Percentiles rank a stretch among this genome's conserved stretches.
phyloP scores from a whole-genome alignment of 2,113 vertebrate genomes.

The Microcebus tavaratra region DNA sequence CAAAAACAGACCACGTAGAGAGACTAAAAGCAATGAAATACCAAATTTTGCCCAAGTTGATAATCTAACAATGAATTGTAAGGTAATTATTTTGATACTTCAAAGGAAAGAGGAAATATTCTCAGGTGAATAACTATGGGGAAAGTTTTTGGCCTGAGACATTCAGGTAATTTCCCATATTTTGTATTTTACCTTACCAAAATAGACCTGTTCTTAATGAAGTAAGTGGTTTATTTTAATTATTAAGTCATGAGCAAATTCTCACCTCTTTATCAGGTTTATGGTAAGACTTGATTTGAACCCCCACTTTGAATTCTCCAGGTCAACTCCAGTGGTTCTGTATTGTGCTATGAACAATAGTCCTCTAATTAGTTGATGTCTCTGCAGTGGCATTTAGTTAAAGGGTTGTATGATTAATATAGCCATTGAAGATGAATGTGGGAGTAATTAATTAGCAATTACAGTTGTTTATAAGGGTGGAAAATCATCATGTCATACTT shows the following conservation, averaged over 20 bases:
- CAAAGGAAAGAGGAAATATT: background rate
- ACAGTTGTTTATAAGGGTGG: background rate
- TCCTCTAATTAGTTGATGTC: background rate
- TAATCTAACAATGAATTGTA: background rate
- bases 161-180: background rate
- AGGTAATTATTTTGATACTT: slow-evolving; percentile 13
- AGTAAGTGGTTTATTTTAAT: background rate
- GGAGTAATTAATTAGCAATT: slow-evolving; percentile 4
- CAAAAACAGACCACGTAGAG: background rate
- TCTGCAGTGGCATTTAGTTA: background rate
- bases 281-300: background rate
- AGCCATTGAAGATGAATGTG: background rate
- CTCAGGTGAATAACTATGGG: background rate
- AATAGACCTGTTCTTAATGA: background rate
- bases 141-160: background rate
- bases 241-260: background rate
- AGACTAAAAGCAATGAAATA: background rate
- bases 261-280: background rate
- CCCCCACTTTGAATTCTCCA: background rate
- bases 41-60: background rate
- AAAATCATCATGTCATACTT: slow-evolving; percentile 7
- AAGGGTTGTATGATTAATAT: background rate
- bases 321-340: background rate
- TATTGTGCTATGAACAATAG: background rate
- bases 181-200: background rate